Conservation (phyloP, 2,797 vertebrate genomes). For the Carapus acus region DNA sequence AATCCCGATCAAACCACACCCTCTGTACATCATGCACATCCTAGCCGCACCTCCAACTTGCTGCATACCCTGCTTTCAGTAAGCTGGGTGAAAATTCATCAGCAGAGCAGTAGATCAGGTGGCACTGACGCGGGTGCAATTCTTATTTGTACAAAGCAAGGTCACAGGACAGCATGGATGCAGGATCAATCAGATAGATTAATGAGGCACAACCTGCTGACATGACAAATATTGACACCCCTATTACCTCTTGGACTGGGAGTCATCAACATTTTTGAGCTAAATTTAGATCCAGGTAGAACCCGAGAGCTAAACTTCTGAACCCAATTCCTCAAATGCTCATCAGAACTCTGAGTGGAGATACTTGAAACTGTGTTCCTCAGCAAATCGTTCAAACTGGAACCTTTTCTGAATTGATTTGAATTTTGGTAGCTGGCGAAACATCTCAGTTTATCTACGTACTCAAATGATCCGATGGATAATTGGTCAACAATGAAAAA, state of each 20-base stretch:
- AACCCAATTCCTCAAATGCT: constrained; percentile 33
- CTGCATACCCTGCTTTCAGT: constrained; percentile 38
- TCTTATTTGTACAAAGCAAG: constrained; percentile 63
- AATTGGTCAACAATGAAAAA: neutral
- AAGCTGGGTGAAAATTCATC: constrained; percentile 48
- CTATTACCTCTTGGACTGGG: constrained; percentile 51
- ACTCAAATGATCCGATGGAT: neutral
- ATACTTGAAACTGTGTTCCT: constrained; percentile 4
- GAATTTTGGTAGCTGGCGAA: neutral
- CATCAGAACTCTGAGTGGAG: constrained; percentile 13
- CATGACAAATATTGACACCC: constrained; percentile 60
- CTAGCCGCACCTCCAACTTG: constrained; percentile 14
- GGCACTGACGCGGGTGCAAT: constrained; percentile 38
- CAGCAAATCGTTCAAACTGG: constrained; percentile 6
- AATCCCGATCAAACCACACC: too few species aligned
- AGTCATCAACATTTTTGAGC: constrained; percentile 39
- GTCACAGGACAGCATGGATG: constrained; percentile 53
- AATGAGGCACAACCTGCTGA: constrained; percentile 66
- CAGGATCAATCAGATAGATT: constrained; percentile 65
- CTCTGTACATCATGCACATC: constrained; percentile 15
- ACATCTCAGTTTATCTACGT: neutral
- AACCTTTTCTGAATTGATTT: constrained; percentile 19
- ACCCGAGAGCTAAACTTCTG: constrained; percentile 38
- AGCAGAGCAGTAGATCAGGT: constrained; percentile 48
- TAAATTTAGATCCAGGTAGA: constrained; percentile 43